Base-by-base conservation (phyloP, 2,888 invertebrate species). In the Chymomyza procnemis region DNA sequence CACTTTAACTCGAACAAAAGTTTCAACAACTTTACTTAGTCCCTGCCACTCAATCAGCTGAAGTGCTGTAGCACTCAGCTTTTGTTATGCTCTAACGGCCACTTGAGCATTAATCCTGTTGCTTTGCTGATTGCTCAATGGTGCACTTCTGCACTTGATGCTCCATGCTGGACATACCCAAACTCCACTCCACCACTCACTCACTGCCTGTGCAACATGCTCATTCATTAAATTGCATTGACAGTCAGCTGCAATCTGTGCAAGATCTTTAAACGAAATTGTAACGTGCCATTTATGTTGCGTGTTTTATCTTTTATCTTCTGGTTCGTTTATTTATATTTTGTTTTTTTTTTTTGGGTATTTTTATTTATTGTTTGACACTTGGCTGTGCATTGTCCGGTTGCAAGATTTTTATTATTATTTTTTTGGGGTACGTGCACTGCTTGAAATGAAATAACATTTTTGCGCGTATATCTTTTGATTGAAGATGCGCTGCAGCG, bases 401-500 rank as follows among this genome's bases (percentile, higher is more conserved):
- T 57, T 50, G 52, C 50, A 46, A 68, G 73, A 54, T 68, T 66
- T 41, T 61, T 18, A 19, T 54, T 46, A 41, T 46, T 34, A 47
- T 52, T 52, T 22, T 22, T n/a, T 56, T 9, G 26, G 66, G 66
- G 52, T 75, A 76, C 79, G 79, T 77, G 76, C 59, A 21, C 9
- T 8, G 34, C 54, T 41, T 46, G 54, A 54, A 61, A 74, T 71
- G 71, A 60, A 76, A 67, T 48, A 0, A 41, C 9, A 79, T 78
- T 71, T 82, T 81, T 70, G 75, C 67, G 71, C 83, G 69, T 72
- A 78, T 68, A 73, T 73, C 84, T 74, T 71, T 71, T 74, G 87
- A 83, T 83, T 80, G 81, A 85, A 75, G 83, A 82, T 75, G 79
- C 85, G 68, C 26, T 54, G 57, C 71, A 87, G 62, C 82, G 82